These are phyloP conservation scores for Odontesthes bonariensis DNA, from an alignment of 2,113 vertebrate genomes.

Conservation along the genomic window DNA sequence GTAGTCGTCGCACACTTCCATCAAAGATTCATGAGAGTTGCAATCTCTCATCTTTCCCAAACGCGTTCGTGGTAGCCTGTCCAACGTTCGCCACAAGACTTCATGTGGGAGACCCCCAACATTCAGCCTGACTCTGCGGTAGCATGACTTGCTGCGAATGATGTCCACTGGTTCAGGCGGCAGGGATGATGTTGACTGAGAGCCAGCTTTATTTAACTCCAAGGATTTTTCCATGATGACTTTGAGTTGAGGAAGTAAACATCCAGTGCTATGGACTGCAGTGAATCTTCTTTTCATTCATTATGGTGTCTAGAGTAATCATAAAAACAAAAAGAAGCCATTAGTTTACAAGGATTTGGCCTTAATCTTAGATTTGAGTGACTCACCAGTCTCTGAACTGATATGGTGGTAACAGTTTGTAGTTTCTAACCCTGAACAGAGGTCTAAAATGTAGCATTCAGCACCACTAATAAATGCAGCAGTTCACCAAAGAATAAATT, in stretches of 20 bases:
- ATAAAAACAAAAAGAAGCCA: slow-evolving; percentile 31
- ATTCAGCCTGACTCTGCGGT: slow-evolving; percentile 93
- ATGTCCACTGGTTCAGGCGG: slow-evolving; percentile 96
- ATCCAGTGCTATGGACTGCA: slow-evolving; percentile 70
- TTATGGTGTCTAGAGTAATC: slow-evolving; percentile 81
- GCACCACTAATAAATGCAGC: background rate
- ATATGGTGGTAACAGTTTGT: background rate
- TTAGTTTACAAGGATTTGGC: slow-evolving; percentile 7
- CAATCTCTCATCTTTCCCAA: slow-evolving; percentile 95
- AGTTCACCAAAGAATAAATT: background rate
- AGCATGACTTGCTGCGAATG: slow-evolving; percentile 94
- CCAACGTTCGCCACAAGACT: slow-evolving; percentile 97
- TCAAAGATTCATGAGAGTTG: slow-evolving; percentile 93
- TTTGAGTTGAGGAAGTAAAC: slow-evolving; percentile 59
- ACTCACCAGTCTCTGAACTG: background rate
- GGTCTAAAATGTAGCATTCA: background rate
- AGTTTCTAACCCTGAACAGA: background rate
- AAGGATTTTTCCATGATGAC: slow-evolving; percentile 86
- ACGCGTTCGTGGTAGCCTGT: slow-evolving; percentile 94
- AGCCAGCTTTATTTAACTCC: slow-evolving; percentile 92
- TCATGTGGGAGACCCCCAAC: slow-evolving; percentile 98
- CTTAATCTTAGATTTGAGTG: background rate
- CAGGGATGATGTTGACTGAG: slow-evolving; percentile 92
- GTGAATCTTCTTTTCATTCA: slow-evolving; percentile 85
- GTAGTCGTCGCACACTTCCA: slow-evolving; percentile 98